These are phyloP conservation scores for Mastacembelus armatus DNA, from an alignment of 2,797 vertebrate genomes.

Conservation along the genomic window DNA sequence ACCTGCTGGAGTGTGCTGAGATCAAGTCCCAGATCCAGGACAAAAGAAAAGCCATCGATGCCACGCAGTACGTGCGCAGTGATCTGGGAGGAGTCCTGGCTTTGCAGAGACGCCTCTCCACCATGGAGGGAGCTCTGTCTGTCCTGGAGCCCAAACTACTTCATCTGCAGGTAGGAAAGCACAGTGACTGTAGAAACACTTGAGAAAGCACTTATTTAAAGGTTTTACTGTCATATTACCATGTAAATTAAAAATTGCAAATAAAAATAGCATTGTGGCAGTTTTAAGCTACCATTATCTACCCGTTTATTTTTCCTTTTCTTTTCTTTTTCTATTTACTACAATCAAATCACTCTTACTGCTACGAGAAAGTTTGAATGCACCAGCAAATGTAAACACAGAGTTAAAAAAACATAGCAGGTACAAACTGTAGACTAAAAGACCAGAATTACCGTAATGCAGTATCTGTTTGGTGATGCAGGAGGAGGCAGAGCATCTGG, in stretches of 20 bases:
- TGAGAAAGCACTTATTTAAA: not conserved
- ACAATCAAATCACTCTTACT: too few species aligned
- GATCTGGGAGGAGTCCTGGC: constrained; percentile 89
- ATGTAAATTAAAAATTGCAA: not conserved
- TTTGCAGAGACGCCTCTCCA: constrained; percentile 90
- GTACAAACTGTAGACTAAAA: not conserved
- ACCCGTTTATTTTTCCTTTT: too few species aligned
- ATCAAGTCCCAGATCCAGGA: constrained; percentile 92
- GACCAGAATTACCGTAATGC: fast-evolving
- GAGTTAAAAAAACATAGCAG: too few species aligned
- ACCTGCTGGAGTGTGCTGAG: constrained; percentile 92
- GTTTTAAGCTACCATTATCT: too few species aligned
- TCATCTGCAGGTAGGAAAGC: constrained; percentile 81
- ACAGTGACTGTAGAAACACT: not conserved
- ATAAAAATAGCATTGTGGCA: too few species aligned
- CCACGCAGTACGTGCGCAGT: constrained; percentile 86
- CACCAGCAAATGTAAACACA: too few species aligned
- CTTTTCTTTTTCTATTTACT: too few species aligned
- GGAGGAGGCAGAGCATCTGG: constrained; percentile 89
- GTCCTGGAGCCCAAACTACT: constrained; percentile 91
- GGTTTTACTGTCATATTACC: not conserved
- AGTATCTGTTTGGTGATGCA: constrained; percentile 41
- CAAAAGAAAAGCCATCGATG: constrained; percentile 91
- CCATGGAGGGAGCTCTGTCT: constrained; percentile 91
- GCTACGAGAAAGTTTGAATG: too few species aligned